Conservation (phyloP, 2,888 invertebrate genomes). For the Noctua janthe region DNA sequence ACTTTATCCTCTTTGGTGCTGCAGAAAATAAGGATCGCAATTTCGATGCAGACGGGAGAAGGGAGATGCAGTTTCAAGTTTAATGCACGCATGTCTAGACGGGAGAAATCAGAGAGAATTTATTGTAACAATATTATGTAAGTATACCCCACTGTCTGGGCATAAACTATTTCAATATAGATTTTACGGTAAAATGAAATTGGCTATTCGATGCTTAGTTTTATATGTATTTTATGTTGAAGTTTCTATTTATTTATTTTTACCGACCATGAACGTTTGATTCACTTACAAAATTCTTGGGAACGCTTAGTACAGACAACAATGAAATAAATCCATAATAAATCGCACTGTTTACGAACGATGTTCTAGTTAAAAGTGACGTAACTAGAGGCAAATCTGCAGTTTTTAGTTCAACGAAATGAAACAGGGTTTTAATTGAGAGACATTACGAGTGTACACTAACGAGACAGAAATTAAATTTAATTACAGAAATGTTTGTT, state of each 20-base stretch:
- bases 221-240: slow-evolving; percentile 22
- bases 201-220: slow-evolving; percentile 37
- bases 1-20: slow-evolving; percentile 43
- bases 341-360: slow-evolving; percentile 46
- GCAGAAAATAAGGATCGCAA: slow-evolving; percentile 59
- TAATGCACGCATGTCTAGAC: slow-evolving; percentile 81
- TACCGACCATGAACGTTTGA: slow-evolving; percentile 42
- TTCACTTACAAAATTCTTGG: slow-evolving; percentile 54
- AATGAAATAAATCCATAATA: slow-evolving; percentile 63
- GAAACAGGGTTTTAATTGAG: slow-evolving; percentile 27
- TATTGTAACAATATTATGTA: slow-evolving; percentile 64
- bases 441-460: slow-evolving; percentile 20
- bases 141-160: slow-evolving; percentile 43
- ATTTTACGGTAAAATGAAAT: slow-evolving; percentile 43
- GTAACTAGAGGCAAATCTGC: slow-evolving; percentile 41
- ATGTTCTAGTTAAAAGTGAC: slow-evolving; percentile 45
- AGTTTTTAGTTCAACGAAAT: slow-evolving; percentile 40
- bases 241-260: slow-evolving; percentile 29
- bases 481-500: slow-evolving; percentile 30
- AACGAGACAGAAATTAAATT: slow-evolving; percentile 46
- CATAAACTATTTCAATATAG: slow-evolving; percentile 43
- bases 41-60: slow-evolving; percentile 63
- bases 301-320: slow-evolving; percentile 57
- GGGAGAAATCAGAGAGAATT: slow-evolving; percentile 54
- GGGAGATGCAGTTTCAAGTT: slow-evolving; percentile 65